These are phyloP conservation scores for Pseudomugil tenellus DNA, from an alignment of 2,797 vertebrate genomes.

Conservation along the genomic window DNA sequence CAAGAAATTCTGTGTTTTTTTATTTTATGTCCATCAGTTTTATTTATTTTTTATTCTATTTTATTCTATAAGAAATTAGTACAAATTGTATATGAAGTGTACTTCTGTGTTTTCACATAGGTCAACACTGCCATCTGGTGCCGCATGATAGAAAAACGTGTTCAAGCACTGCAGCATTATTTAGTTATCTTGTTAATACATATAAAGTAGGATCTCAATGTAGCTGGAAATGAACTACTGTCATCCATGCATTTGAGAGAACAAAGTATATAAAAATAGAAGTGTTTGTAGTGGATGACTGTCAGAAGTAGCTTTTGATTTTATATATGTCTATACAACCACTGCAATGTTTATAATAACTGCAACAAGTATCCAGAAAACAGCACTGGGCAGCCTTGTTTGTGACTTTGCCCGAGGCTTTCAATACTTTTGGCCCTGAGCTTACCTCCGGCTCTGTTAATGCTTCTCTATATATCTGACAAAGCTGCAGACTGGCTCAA, in stretches of 20 bases:
- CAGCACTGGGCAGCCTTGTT: constrained; percentile 2
- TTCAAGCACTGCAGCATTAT: neutral
- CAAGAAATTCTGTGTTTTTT: neutral
- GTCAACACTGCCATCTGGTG: constrained; percentile 61
- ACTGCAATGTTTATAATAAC: neutral
- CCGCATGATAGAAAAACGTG: neutral
- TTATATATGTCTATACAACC: neutral
- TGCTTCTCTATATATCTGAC: constrained; percentile 7
- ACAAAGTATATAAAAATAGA: neutral
- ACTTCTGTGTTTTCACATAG: neutral
- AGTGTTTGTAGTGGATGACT: too few relatives aligned
- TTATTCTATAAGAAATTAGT: neutral
- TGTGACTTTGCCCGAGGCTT: constrained; percentile 21
- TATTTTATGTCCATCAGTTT: neutral
- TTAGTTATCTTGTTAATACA: neutral
- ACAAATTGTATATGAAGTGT: neutral
- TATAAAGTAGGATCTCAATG: neutral
- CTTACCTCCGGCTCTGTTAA: constrained; percentile 6
- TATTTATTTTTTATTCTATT: neutral
- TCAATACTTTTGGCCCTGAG: constrained; percentile 17
- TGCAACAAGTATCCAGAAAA: neutral
- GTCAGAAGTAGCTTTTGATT: constrained; percentile 1
- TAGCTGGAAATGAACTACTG: neutral
- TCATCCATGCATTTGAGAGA: neutral
- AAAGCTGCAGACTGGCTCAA: neutral